Conservation (phyloP, 2,797 vertebrate genomes). For the Danio aesculapii region DNA sequence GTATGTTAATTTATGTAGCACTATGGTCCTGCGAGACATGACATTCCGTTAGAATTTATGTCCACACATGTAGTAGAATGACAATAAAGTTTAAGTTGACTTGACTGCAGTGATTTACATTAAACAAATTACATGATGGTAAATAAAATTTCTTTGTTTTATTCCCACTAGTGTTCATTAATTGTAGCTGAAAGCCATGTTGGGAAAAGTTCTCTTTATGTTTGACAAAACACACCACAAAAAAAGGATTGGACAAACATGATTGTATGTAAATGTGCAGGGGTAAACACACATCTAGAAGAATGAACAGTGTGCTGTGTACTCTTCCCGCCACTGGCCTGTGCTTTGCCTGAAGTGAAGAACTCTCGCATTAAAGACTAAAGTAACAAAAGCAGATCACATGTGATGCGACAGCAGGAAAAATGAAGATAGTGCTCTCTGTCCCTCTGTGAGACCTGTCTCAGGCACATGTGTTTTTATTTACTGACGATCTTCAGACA, state of each 20-base stretch:
- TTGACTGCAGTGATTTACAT: not conserved
- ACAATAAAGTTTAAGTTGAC: too few species aligned
- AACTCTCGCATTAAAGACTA: conserved; percentile 17
- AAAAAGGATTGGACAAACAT: not conserved
- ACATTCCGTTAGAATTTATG: too few species aligned
- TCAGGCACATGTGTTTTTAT: conserved; percentile 63
- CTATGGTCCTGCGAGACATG: too few species aligned
- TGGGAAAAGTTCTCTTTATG: not conserved
- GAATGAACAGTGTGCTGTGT: conserved; percentile 15
- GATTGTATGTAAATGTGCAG: conserved; percentile 32
- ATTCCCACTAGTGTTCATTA: not conserved
- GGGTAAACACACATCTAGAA: conserved; percentile 9
- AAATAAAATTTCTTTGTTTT: not conserved
- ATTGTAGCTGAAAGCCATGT: not conserved
- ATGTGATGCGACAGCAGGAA: conserved; percentile 26
- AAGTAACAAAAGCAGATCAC: conserved; percentile 36
- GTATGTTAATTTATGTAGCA: too few species aligned
- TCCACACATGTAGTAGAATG: too few species aligned
- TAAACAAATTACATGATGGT: too few species aligned
- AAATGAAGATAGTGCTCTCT: conserved; percentile 32
- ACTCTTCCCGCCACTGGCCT: conserved; percentile 29
- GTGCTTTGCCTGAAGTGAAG: not conserved
- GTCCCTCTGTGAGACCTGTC: conserved; percentile 26
- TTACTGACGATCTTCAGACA: conserved; percentile 65
- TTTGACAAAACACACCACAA: not conserved